Percentiles rank a stretch among this genome's conserved stretches.
These are phyloP conservation scores for Candoia aspera DNA, from an alignment of 2,113 vertebrate genomes.

Conservation along the genomic window DNA sequence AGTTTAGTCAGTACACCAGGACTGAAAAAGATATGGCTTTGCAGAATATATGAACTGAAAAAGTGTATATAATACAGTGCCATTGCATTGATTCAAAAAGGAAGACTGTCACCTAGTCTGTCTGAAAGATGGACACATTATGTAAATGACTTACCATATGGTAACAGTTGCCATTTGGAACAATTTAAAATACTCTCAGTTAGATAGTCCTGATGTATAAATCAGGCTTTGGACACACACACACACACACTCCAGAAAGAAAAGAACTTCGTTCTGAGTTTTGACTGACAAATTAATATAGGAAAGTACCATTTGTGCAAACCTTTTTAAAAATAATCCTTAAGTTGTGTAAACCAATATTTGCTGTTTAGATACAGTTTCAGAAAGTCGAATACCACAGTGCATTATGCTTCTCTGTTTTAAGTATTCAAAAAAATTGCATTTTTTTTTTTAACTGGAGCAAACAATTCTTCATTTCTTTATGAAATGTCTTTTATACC, in stretches of 20 bases:
- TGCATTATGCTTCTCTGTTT: conserved; percentile 25
- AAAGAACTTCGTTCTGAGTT: background rate
- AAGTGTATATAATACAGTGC: background rate
- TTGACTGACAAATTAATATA: background rate
- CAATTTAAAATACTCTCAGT: background rate
- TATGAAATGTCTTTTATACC: conserved; percentile 47
- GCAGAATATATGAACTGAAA: background rate
- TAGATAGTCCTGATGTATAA: background rate
- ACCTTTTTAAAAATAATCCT: conserved; percentile 19
- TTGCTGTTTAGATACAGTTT: background rate
- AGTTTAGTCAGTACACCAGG: background rate
- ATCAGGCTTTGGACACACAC: background rate
- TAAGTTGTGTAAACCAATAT: background rate
- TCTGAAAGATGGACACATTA: background rate
- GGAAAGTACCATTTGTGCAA: background rate
- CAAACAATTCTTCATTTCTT: conserved; percentile 1
- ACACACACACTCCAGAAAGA: background rate
- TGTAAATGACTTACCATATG: background rate
- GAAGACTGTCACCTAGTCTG: background rate
- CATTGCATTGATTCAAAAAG: background rate
- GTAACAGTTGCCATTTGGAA: too few species aligned
- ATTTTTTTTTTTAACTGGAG: conserved; percentile 27
- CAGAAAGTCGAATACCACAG: background rate
- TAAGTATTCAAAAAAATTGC: background rate
- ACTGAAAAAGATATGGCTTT: background rate